Evolutionary conservation across 2,797 vertebrate species (phyloP).

Genomic region (Borostomias antarcticus): DNA sequence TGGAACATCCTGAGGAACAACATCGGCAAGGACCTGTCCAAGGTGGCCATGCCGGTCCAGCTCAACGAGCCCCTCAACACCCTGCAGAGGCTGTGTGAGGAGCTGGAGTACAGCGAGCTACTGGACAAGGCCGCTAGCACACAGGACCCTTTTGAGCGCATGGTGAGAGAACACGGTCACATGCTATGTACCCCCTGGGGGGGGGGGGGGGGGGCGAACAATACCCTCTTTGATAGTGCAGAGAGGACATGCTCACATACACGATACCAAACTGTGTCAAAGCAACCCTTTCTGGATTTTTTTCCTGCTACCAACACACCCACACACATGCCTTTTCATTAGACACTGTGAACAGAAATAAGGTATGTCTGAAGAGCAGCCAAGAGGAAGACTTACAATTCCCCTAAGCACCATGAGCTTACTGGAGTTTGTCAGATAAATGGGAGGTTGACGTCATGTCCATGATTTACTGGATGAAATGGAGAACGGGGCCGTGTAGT

Average conservation of each 20-base stretch:
- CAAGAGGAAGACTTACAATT: neutral
- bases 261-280: neutral
- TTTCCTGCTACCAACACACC: no score
- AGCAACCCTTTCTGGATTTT: neutral
- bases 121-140: slow-evolving; percentile 85
- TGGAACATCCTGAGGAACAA: slow-evolving; percentile 98
- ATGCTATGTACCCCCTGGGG: no score
- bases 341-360: neutral
- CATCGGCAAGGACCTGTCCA: slow-evolving; percentile 97
- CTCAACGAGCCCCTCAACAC: slow-evolving; percentile 95
- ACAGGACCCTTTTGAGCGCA: slow-evolving; percentile 83
- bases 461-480: neutral
- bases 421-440: neutral
- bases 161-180: slow-evolving; percentile 78
- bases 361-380: neutral
- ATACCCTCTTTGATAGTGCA: neutral
- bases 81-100: slow-evolving; percentile 93
- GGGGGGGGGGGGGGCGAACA: neutral
- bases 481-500: neutral
- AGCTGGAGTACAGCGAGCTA: slow-evolving; percentile 95
- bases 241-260: neutral
- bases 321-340: neutral
- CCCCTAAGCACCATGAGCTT: neutral
- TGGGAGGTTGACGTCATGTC: neutral
- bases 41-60: slow-evolving; percentile 96